Percentiles rank a stretch among this genome's conserved stretches.
These are phyloP conservation scores for Phataginus tricuspis DNA, from an alignment of 2,797 vertebrate genomes.

Conservation along the genomic window DNA sequence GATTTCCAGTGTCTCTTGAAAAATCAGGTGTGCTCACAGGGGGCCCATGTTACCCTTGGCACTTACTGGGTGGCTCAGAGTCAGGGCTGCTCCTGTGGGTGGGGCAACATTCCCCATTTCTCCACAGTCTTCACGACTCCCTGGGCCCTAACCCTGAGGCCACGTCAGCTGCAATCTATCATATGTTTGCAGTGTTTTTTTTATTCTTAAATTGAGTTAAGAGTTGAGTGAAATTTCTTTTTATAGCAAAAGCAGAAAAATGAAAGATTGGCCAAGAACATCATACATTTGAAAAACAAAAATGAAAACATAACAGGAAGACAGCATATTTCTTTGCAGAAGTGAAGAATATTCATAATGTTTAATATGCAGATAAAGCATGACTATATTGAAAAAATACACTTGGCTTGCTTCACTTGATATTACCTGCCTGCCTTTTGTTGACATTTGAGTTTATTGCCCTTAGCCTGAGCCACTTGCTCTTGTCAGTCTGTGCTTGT, in stretches of 20 bases:
- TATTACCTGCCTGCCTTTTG: constrained; percentile 14
- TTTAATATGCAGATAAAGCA: neutral
- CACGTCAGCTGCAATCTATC: constrained; percentile 60
- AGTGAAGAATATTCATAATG: constrained; percentile 24
- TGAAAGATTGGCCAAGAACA: constrained; percentile 39
- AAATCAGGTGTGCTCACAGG: constrained; percentile 31
- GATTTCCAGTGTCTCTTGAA: constrained; percentile 51
- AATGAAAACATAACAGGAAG: constrained; percentile 20
- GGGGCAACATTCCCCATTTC: neutral
- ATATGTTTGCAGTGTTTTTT: constrained; percentile 24
- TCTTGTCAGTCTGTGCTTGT: neutral
- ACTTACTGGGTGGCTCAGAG: neutral
- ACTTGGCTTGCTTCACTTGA: neutral
- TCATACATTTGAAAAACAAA: constrained; percentile 56
- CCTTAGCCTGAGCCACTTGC: neutral
- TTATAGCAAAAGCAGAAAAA: constrained; percentile 56
- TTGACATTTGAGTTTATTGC: neutral
- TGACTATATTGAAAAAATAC: neutral
- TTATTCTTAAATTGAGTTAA: constrained; percentile 70
- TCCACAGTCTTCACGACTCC: neutral
- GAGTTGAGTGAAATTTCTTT: constrained; percentile 61
- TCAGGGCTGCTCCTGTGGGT: neutral
- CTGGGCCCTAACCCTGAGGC: neutral
- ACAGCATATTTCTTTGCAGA: neutral
- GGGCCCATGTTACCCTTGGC: constrained; percentile 23